Percentiles rank a stretch among this genome's conserved stretches.
phyloP scores from a whole-genome alignment of 2,797 vertebrate species.

The Gastrophryne carolinensis region DNA sequence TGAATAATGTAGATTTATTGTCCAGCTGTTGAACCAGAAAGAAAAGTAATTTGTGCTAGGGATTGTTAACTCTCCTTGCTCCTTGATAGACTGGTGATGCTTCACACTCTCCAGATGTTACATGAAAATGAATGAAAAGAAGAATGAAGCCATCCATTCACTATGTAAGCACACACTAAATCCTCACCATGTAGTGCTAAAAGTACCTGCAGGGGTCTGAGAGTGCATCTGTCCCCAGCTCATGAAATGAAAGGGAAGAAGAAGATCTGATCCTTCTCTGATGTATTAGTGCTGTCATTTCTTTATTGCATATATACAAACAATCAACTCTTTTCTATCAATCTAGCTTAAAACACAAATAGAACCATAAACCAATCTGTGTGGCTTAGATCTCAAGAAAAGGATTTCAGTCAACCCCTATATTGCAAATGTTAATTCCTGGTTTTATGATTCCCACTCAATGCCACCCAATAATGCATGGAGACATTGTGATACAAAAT shows the following conservation, averaged over 20 bases:
- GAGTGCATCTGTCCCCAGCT: not conserved
- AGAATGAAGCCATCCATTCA: not conserved
- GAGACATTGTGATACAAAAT: no score
- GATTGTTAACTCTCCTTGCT: conserved; percentile 30
- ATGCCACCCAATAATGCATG: no score
- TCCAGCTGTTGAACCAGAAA: conserved; percentile 47
- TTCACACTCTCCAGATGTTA: conserved; percentile 29
- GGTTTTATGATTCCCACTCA: no score
- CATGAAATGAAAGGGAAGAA: not conserved
- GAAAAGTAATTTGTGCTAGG: conserved; percentile 33
- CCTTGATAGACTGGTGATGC: not conserved
- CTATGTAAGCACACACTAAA: not conserved
- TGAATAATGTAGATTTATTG: conserved; percentile 53
- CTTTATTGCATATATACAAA: no score
- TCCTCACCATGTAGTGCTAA: not conserved
- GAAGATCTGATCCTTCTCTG: no score
- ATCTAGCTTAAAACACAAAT: no score
- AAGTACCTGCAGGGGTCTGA: not conserved
- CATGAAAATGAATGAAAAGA: not conserved
- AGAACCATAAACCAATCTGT: no score
- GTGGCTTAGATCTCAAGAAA: no score
- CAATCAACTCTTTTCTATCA: no score
- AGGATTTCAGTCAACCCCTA: no score
- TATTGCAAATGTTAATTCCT: no score
- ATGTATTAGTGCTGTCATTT: no score